Base-by-base conservation (phyloP, 2,797 vertebrate species). In the Chrosomus eos region DNA sequence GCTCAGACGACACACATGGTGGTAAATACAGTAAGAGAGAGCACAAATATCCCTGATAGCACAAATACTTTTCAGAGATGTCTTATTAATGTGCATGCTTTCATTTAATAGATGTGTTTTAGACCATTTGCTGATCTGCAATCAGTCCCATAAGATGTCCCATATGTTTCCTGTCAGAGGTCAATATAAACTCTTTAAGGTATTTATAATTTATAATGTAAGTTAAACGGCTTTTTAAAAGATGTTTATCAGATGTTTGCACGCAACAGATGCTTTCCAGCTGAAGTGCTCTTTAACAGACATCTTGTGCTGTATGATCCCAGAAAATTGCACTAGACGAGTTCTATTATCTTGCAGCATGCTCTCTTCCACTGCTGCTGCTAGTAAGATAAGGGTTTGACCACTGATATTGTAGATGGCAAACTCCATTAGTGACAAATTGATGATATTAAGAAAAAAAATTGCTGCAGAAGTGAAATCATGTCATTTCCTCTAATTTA, bases 401-500 rank as follows among this genome's bases (percentile, higher is more conserved):
- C 23, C 23, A 60, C 74, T 19, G 55, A 43, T 77, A n/a, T 38
- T 77, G 28, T 28, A 40, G 33, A 76, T 31, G 19, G 45, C 45
- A 21, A 36, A 75, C 51, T 55, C 48, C 19, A 75, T 75, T 75
- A 36, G 73, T 76, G 53, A 31, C 67, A 68, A 26, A 36, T 43
- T 62, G 62, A 9, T 70, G 64, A 67, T 18, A 14, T 68, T 31
- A 13, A n/a, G 26, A 51, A 38, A 28, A 48, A 80, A 48, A 51
- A 45, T 31, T 10, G 51, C 68, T 75, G 28, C 28, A 26, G 51
- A 66, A 53, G 58, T 74, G 18, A 80, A 45, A 80, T 71, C 6
- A 60, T 70, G 73, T 55, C 5, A 72, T 84, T 66, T 77, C 26
- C 72, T 84, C 33, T 48, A 45, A 83, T 83, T 73, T 73, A 80